Percentiles rank a stretch among this genome's conserved stretches.
Conservation (phyloP, 2,113 vertebrate species). For the Mixornis gularis region DNA sequence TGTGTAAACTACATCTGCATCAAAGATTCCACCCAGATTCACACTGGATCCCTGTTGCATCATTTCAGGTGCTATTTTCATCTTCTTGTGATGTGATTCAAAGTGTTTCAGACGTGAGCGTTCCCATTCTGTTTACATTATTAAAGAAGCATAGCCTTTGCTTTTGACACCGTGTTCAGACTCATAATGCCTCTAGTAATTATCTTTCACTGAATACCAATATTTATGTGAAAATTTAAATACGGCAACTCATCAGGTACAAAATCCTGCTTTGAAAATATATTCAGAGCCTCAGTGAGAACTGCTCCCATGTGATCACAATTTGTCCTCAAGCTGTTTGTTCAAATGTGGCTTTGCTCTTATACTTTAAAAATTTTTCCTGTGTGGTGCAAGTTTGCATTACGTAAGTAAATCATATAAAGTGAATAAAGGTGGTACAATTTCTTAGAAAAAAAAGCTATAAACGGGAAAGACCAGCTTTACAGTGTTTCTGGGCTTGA, state of each 20-base stretch:
- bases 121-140: not conserved
- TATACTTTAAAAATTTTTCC: not conserved
- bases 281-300: not conserved
- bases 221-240: conserved; percentile 41
- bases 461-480: not conserved
- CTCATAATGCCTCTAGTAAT: not conserved
- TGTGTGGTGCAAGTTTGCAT: not conserved
- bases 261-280: conserved; percentile 9
- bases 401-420: not conserved
- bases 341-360: not conserved
- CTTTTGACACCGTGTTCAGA: conserved; percentile 7
- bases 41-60: not conserved
- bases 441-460: not conserved
- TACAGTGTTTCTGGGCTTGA: not conserved
- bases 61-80: not conserved
- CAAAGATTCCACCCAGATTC: not conserved
- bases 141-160: not conserved
- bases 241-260: not conserved
- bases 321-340: not conserved
- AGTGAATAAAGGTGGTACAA: not conserved
- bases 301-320: not conserved
- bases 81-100: not conserved
- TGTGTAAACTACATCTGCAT: not conserved
- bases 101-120: not conserved
- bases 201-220: not conserved